phyloP scores from a whole-genome alignment of 2,888 invertebrate genomes.

The Cryptophagus acutangulus region DNA sequence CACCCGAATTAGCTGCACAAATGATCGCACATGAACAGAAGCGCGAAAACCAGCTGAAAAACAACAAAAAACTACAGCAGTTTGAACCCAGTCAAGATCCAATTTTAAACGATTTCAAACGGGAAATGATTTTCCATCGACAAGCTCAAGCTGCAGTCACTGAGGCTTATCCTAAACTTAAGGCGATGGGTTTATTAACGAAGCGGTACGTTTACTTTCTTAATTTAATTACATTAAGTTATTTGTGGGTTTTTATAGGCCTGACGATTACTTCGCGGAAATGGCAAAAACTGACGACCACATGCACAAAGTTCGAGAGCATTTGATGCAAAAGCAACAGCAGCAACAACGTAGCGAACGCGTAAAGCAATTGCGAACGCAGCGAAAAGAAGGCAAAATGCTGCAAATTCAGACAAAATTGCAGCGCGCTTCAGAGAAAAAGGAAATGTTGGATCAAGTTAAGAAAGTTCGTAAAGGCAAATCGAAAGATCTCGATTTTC shows the following conservation, averaged over 20 bases:
- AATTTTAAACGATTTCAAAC: constrained; percentile 83
- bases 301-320: constrained; percentile 91
- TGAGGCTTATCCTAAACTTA: constrained; percentile 70
- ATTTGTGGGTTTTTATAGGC: too few species aligned
- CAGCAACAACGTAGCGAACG: constrained; percentile 85
- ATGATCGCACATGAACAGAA: constrained; percentile 71
- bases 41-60: constrained; percentile 59
- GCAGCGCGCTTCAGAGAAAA: constrained; percentile 85
- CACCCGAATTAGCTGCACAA: constrained; percentile 77
- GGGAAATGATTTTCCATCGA: constrained; percentile 82
- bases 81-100: constrained; percentile 68
- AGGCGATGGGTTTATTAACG: constrained; percentile 70
- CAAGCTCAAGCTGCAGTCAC: constrained; percentile 85
- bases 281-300: constrained; percentile 97
- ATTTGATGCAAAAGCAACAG: constrained; percentile 76
- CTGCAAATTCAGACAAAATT: constrained; percentile 76
- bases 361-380: constrained; percentile 80
- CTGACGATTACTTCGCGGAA: constrained; percentile 97
- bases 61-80: constrained; percentile 63
- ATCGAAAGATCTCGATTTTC: constrained; percentile 72
- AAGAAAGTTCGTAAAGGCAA: constrained; percentile 86
- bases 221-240: constrained; percentile 14
- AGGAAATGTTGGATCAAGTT: constrained; percentile 84
- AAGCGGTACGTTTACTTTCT: constrained; percentile 47
- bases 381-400: constrained; percentile 90